These are phyloP conservation scores for Eupithecia tripunctaria DNA, from an alignment of 2,888 invertebrate species.

Conservation along the genomic window DNA sequence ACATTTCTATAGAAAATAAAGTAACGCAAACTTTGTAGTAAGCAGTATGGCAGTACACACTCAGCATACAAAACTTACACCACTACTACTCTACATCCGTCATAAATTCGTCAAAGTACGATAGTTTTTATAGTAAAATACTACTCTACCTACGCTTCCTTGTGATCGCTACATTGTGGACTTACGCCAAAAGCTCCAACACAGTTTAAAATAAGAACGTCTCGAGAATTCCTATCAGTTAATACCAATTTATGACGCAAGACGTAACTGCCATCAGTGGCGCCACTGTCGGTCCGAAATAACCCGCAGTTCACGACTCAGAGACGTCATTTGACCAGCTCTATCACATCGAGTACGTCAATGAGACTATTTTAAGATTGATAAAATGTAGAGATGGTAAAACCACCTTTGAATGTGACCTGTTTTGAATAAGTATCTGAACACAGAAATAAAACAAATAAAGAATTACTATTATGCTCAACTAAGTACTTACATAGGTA, in stretches of 20 bases:
- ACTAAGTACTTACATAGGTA: too few relatives aligned
- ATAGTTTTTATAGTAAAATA: too few relatives aligned
- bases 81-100: too few relatives aligned
- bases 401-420: not conserved
- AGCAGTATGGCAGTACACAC: too few relatives aligned
- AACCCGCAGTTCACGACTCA: conserved; percentile 62
- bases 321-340: conserved; percentile 63
- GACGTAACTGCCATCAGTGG: conserved; percentile 23
- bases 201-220: conserved; percentile 16
- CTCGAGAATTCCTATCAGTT: conserved; percentile 7
- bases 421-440: too few relatives aligned
- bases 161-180: not conserved
- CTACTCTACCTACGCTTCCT: not conserved
- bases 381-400: conserved; percentile 12
- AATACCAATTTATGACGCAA: conserved; percentile 29
- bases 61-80: too few relatives aligned
- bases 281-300: conserved; percentile 46
- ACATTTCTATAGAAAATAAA: too few relatives aligned
- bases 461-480: too few relatives aligned
- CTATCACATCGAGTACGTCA: conserved; percentile 64
- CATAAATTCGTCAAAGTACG: too few relatives aligned
- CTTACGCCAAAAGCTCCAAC: not conserved
- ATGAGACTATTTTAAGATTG: conserved; percentile 38
- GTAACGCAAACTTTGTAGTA: too few relatives aligned
- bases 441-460: too few relatives aligned